Base-by-base conservation (phyloP, 2,113 vertebrate species). In the Mellivora capensis region DNA sequence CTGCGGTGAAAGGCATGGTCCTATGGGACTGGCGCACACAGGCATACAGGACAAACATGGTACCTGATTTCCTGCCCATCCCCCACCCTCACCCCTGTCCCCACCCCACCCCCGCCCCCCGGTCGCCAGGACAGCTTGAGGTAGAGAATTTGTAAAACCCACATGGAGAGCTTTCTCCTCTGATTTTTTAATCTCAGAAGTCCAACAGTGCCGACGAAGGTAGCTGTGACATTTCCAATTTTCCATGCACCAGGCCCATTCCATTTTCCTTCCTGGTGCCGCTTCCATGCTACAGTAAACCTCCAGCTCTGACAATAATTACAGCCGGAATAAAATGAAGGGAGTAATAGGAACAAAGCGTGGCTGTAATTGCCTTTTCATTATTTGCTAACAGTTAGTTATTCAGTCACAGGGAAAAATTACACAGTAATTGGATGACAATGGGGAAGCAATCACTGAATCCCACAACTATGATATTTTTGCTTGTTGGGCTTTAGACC, bases 351-450 rank as follows among this genome's bases (percentile, higher is more conserved):
- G 99, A 99, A 99, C 99, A 99, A 99, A 99, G 99, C 99, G 98
- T 99, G 98, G 98, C 99, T 99, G 99, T 99, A 99, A 99, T 99
- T 99, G 99, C 99, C 99, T 99, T 99, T 99, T 99, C 99, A 99
- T 99, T 99, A 99, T 99, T 99, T 99, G 99, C 99, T 99, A 99
- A 99, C 99, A 99, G 99, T 99, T 99, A 99, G 99, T 99, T 99
- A 99, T 99, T 99, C 99, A 99, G 99, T 99, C 99, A 99, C 99
- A 99, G 99, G 99, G 99, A 99, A 98, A 99, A 99, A 99, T 99
- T 99, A 99, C 99, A 99, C 99, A 99, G 99, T 99, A 99, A 99
- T 99, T 99, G 99, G 99, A 99, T 99, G 99, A 99, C 99, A 99
- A 99, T 99, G 99, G 99, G 99, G 97, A 99, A 99, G 99, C 99